Evolutionary conservation across 1,140 invertebrate genomes (phyloP), one percentile per base, ranked within the genome.

Genomic region (Atta colombica): DNA sequence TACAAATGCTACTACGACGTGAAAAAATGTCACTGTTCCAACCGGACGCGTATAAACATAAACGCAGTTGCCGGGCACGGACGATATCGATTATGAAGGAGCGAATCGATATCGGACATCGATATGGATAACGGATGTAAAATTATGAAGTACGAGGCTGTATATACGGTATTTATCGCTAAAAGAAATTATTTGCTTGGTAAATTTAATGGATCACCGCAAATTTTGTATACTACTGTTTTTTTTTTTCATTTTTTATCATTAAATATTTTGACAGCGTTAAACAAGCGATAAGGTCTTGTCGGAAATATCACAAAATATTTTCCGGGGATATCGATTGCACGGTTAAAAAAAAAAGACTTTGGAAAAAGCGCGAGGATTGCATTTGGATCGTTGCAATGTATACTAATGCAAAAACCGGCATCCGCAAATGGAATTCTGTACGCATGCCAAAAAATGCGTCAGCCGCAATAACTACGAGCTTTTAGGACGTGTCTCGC

Each of bases 1-100:
- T 90, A 87, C 87, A 93, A 92, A 91, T 88, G 78, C 68, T 25
- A 51, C 51, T 74, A 84, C 77, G 72, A 90, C 89, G 87, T 92
- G 90, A 89, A 92, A 91, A 92, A 92, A 92, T 92, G 92, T 72
- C 81, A 60, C 31, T 35, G 86, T 75, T 65, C 31, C 68, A 58
- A 61, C 86, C 72, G 82, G 87, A 88, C 78, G 78, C 63, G 65
- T 60, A 82, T 71, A 86, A 89, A 87, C 88, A 78, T 90, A 87
- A 82, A 88, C 86, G 74, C 65, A 82, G 63, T 72, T 66, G 45
- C 77, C n/a, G 35, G 14, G 68, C 31, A 65, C 69, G 77, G 63
- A 87, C 69, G 92, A 91, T 94, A 93, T 94, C 92, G 91, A 93
- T 93, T 94, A 91, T 91, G 90, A 86, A 71, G 77, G 35, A 81